phyloP scores from a whole-genome alignment of 2,113 vertebrate genomes.

The Aepyceros melampus region DNA sequence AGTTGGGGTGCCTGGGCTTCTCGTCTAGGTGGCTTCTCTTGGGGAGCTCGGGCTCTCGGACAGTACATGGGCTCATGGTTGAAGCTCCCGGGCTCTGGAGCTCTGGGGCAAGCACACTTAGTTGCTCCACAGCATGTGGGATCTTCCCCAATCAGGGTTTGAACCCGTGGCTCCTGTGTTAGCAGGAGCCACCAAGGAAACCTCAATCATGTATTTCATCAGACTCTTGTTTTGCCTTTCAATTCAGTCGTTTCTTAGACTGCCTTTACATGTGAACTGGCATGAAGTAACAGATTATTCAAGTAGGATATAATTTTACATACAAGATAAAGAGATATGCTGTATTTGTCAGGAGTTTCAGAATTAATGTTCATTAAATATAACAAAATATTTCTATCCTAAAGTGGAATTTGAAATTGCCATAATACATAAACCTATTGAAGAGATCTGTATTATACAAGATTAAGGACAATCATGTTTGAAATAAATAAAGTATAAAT shows the following conservation, averaged over 20 bases:
- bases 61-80: background rate
- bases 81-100: background rate
- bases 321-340: background rate
- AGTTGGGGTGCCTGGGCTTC: background rate
- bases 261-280: background rate
- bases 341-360: background rate
- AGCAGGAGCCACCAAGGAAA: background rate
- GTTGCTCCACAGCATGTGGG: background rate
- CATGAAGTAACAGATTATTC: background rate
- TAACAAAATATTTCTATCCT: background rate
- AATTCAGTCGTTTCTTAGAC: background rate
- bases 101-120: background rate
- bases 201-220: background rate
- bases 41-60: accelerated
- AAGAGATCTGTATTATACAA: background rate
- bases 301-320: background rate
- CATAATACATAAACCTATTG: background rate
- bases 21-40: accelerated
- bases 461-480: background rate
- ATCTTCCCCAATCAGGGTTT: background rate
- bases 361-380: background rate
- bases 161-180: background rate
- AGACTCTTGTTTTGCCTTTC: slow-evolving; percentile 15
- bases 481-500: background rate
- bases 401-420: background rate